Evolutionary conservation across 2,113 vertebrate genomes (phyloP), one percentile per base, ranked within the genome.

Genomic region (Manacus vitellinus): DNA sequence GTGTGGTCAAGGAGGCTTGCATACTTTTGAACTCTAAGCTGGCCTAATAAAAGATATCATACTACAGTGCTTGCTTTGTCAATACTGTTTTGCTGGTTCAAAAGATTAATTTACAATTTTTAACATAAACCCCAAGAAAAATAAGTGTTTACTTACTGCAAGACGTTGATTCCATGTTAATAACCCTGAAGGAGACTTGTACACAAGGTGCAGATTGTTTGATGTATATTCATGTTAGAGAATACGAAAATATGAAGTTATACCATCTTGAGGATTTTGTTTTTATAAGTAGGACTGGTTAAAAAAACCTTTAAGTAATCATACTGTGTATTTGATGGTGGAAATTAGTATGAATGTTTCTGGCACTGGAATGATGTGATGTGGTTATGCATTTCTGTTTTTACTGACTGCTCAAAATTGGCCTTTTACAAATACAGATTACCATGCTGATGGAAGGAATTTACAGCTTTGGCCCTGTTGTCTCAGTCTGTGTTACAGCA

Each of bases 101-200:
- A 76, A 95, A 95, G 95, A 97, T 98, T 97, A 71, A n/a, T 96
- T 98, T 97, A 94, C 66, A 92, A 73, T 94, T 97, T 97, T 97
- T 94, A 93, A 94, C 39, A 16, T 97, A 96, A 97, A 98, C 92
- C 65, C 27, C 31, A 56, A 94, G 88, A 96, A 94, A 96, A 93
- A 73, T 62, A 94, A 88, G 58, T 95, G 62, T 94, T 97, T 97
- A 84, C 79, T 96, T 95, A 91, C 72, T 85, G 49, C 73, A 84
- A 91, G 77, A 90, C 86, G 87, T 86, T 96, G 77, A 97, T 95
- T 95, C 84, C 35, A 30, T 95, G 95, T 95, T 95, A 96, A 97
- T 88, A 91, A 86, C 41, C 65, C 67, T 47, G 63, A 94, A 84
- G 46, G 52, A 86, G 83, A 66, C 66, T 95, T 82, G 87, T 96